Evolutionary conservation across 1,140 invertebrate genomes (phyloP), one percentile per base, ranked within the genome.

Genomic region (Drosophila pectinifera): DNA sequence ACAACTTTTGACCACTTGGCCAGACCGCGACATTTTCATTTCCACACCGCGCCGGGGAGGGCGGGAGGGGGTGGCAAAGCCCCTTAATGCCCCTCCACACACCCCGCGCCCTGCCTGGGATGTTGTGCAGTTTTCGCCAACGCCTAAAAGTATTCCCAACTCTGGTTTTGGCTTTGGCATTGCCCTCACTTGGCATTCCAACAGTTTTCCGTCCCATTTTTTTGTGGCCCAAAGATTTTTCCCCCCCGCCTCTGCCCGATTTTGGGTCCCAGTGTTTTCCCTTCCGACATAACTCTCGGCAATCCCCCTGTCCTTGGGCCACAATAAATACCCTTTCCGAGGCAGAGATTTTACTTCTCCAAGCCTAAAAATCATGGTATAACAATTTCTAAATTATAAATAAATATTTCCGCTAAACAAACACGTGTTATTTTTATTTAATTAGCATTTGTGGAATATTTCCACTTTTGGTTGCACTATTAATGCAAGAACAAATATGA

Each of bases 21-120:
- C 79, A 59, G 73, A 86, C 83, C 83, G 84, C 83, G 83, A 88
- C 83, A 88, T 88, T 88, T 88, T 88, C 80, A 88, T 83, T 88
- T 88, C 83, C 83, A 79, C 82, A 77, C 75, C 62, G 67, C 61
- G 36, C 46, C 20, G 8, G 31, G 31, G 24, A 3, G 7, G 43
- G 10, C n/a, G n/a, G n/a, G n/a, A n/a, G n/a, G n/a, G 26, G 22
- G 20, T 4, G 46, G 16, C 18, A 38, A 28, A n/a, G 11, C 34
- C 45, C 18, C 39, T 16, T 7, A 16, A 1, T 7, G 1, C n/a
- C 7, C 13, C 8, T 14, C 28, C n/a, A n/a, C n/a, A n/a, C n/a
- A n/a, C n/a, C n/a, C n/a, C n/a, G n/a, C n/a, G n/a, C n/a, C n/a
- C 54, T 14, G 22, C 7, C 43, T 18, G 51, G 65, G 51, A 72